These are phyloP conservation scores for Cryptus viduatorius DNA, from an alignment of 2,888 invertebrate species.

Conservation along the genomic window DNA sequence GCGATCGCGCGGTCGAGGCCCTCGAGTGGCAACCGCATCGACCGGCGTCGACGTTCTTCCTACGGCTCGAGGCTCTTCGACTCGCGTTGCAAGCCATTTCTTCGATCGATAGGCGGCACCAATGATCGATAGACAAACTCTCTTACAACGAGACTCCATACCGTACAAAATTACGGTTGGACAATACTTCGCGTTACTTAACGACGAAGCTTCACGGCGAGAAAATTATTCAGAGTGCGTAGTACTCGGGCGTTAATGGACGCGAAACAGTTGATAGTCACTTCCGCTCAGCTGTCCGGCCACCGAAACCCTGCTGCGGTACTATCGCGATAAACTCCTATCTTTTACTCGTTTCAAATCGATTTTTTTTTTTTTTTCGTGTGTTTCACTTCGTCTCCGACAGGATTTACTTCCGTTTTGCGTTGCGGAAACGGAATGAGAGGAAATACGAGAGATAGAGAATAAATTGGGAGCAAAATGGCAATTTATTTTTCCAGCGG, in stretches of 20 bases:
- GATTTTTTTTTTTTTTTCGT: slow-evolving; percentile 35
- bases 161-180: no score
- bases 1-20: slow-evolving; percentile 29
- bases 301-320: slow-evolving; percentile 5
- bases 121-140: no score
- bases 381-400: background rate
- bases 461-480: background rate
- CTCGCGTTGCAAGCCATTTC: background rate
- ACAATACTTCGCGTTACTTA: slow-evolving; percentile 16
- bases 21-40: slow-evolving; percentile 23
- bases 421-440: background rate
- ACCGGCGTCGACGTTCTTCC: slow-evolving; percentile 63
- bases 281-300: slow-evolving; percentile 76
- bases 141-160: no score
- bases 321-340: slow-evolving; percentile 50
- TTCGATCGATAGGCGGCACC: background rate
- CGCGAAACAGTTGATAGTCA: slow-evolving; percentile 70
- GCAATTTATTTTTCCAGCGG: background rate
- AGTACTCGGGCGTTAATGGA: slow-evolving; percentile 29
- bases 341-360: slow-evolving; percentile 13
- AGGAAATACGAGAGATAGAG: slow-evolving; percentile 28
- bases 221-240: slow-evolving; percentile 22
- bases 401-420: slow-evolving; percentile 46
- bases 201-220: slow-evolving; percentile 19
- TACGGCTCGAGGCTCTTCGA: slow-evolving; percentile 32